Evolutionary conservation across 2,797 vertebrate genomes (phyloP).

Genomic region (Pangasius larnaudii): DNA sequence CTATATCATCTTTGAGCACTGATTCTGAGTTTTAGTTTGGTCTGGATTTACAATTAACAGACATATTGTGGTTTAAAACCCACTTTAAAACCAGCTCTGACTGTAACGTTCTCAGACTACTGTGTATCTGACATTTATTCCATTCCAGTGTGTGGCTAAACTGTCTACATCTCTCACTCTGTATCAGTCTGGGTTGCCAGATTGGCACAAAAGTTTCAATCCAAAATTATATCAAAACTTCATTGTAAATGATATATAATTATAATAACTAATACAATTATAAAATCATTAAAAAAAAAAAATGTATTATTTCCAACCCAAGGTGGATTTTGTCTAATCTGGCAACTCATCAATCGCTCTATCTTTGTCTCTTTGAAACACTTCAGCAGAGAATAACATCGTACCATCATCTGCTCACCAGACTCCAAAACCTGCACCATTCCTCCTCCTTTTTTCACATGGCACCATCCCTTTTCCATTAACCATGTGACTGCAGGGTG

Average conservation of each 20-base stretch:
- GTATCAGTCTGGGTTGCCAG: neutral
- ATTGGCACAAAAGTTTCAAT: neutral
- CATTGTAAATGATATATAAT: neutral
- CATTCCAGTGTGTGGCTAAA: neutral
- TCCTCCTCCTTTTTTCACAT: neutral
- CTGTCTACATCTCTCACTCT: neutral
- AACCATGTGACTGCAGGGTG: neutral
- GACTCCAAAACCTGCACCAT: neutral
- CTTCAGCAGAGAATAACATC: slow-evolving; percentile 4
- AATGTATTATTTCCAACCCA: neutral
- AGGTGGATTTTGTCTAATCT: neutral
- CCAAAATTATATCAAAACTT: neutral
- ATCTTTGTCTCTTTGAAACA: neutral
- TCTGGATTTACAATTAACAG: neutral
- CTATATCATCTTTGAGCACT: neutral
- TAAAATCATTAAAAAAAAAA: neutral
- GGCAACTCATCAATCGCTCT: neutral
- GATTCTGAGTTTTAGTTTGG: neutral
- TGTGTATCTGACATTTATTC: neutral
- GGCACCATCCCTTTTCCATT: slow-evolving; percentile 31
- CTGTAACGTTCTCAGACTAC: neutral
- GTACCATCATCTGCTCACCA: slow-evolving; percentile 45
- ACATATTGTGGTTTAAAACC: neutral
- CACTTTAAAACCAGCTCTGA: neutral
- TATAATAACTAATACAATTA: too few species aligned